Evolutionary conservation across 2,888 invertebrate genomes (phyloP).

Genomic region (Agriotes lineatus): DNA sequence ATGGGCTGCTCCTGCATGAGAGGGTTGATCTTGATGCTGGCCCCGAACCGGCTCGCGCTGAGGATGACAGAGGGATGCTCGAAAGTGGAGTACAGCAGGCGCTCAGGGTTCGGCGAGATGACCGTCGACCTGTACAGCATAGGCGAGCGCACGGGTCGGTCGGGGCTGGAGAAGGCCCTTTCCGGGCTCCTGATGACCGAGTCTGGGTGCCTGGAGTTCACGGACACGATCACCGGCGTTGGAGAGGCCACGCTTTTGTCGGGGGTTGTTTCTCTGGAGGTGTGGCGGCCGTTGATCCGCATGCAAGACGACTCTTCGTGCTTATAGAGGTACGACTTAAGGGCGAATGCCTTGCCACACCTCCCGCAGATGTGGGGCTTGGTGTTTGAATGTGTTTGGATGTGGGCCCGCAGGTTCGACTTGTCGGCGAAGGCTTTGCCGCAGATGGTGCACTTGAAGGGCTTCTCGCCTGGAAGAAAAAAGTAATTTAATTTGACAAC

Average conservation of each 20-base stretch:
- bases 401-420: constrained; percentile 89
- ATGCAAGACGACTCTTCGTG: constrained; percentile 92
- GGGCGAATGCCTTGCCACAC: constrained; percentile 90
- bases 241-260: constrained; percentile 61
- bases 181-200: constrained; percentile 57
- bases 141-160: constrained; percentile 58
- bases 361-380: constrained; percentile 87
- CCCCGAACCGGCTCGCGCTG: constrained; percentile 53
- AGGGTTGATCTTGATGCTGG: constrained; percentile 28
- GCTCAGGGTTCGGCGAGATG: constrained; percentile 71
- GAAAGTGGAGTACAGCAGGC: constrained; percentile 63
- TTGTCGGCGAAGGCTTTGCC: constrained; percentile 92
- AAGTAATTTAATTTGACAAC: background rate
- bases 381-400: constrained; percentile 89
- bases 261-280: constrained; percentile 59
- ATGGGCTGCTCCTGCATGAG: constrained; percentile 63
- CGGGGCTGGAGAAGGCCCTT: constrained; percentile 38
- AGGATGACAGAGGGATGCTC: constrained; percentile 64
- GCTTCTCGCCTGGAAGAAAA: constrained; percentile 81
- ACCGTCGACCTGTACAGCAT: constrained; percentile 69
- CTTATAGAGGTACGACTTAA: constrained; percentile 92
- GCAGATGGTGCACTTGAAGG: constrained; percentile 88
- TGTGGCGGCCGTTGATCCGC: constrained; percentile 67
- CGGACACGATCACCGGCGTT: constrained; percentile 63
- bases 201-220: constrained; percentile 51